These are phyloP conservation scores for Drosophila eugracilis DNA, from an alignment of 1,140 invertebrate genomes.

Conservation along the genomic window DNA sequence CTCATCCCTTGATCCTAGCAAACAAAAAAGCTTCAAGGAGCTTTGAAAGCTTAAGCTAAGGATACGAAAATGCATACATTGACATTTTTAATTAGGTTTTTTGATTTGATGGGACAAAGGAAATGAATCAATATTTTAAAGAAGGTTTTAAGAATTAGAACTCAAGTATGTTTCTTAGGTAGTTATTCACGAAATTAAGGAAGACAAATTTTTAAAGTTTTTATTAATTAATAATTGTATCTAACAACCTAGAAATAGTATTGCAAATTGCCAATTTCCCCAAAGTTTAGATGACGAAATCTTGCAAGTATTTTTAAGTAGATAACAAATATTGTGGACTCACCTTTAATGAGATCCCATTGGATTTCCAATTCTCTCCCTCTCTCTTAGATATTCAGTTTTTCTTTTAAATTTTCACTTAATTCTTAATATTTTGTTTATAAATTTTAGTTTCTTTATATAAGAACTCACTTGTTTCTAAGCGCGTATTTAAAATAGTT, in stretches of 20 bases:
- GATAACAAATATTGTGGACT: background rate
- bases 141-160: no score
- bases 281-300: background rate
- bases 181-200: no score
- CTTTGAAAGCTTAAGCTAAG: constrained; percentile 11
- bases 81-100: constrained; percentile 4
- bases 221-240: no score
- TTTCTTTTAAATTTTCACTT: constrained; percentile 23
- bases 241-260: background rate
- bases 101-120: background rate
- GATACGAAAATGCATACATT: background rate
- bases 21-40: constrained; percentile 17
- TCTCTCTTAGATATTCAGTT: background rate
- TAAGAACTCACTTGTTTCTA: constrained; percentile 56
- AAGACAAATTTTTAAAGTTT: no score
- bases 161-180: no score
- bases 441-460: constrained; percentile 32
- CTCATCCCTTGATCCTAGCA: constrained; percentile 31
- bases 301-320: no score
- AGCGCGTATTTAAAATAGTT: constrained; percentile 43
- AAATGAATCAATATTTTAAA: no score
- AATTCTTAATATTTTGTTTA: constrained; percentile 8
- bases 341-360: constrained; percentile 12
- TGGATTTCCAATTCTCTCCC: background rate
- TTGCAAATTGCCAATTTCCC: background rate